Conservation (phyloP, 1,140 invertebrate genomes). For the Acyrthosiphon pisum region DNA sequence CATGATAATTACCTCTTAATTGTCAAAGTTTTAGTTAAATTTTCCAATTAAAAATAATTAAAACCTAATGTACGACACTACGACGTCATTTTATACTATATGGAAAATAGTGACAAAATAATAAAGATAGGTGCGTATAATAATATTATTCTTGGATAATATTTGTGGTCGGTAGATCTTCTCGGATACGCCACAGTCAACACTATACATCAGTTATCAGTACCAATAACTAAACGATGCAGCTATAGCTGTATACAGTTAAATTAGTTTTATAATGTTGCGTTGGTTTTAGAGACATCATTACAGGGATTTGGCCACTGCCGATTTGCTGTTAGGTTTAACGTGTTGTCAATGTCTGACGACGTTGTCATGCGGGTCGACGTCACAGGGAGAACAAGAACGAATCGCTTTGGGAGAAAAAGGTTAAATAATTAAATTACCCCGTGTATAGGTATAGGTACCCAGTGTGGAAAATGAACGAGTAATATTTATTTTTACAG, state of each 20-base stretch:
- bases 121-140: too few relatives aligned
- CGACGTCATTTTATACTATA: background rate
- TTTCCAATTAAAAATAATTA: background rate
- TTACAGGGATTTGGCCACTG: conserved; percentile 20
- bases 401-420: conserved; percentile 41
- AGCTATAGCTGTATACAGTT: background rate
- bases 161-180: background rate
- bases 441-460: background rate
- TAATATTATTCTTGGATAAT: background rate
- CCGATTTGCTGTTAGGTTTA: conserved; percentile 33
- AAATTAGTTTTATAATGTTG: background rate
- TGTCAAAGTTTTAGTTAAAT: background rate
- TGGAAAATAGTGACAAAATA: background rate
- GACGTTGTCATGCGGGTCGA: background rate
- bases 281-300: conserved; percentile 18
- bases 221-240: background rate
- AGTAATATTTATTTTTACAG: conserved; percentile 61
- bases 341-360: background rate
- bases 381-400: conserved; percentile 20
- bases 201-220: background rate
- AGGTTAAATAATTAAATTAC: background rate
- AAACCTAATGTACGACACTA: background rate
- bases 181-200: background rate
- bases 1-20: background rate
- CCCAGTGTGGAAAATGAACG: background rate